Evolutionary conservation across 2,113 vertebrate species (phyloP), one percentile per base, ranked within the genome.

Genomic region (Mustelus asterias): DNA sequence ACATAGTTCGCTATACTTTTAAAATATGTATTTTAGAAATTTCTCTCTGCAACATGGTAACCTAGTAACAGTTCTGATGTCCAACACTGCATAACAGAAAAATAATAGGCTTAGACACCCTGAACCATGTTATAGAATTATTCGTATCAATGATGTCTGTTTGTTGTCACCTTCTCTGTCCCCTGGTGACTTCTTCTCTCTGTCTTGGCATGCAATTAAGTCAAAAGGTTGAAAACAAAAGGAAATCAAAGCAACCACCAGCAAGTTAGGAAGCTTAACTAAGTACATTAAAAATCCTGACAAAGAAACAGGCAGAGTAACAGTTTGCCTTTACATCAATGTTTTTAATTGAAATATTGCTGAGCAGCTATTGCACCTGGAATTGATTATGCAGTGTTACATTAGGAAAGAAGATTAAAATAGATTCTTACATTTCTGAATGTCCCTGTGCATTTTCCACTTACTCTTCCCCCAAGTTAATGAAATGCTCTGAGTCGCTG

Each of bases 31-130:
- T 37, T 93, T 93, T 65, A 67, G 33, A 65, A n/a, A 37, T 37
- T 37, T 22, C 18, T 65, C 60, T 65, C 60, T 10, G 60, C 20
- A 67, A 65, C n/a, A 0, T 37, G 18, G 89, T 63, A 93, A 67
- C 89, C 89, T 22, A 93, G 60, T n/a, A 65, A 65, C 63, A 65
- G 60, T 65, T 65, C n/a, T 93, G 89, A n/a, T 93, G 89, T 37
- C 60, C 16, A 93, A 63, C 16, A 10, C 20, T 33, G 11, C 4
- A 14, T 60, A 16, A 60, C 54, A 60, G 33, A 90, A 90, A 33
- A 10, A 72, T 54, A 72, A 63, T 13, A 58, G 48, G 86, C 86
- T 33, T 1, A 37, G 33, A 67, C n/a, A 37, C 33, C 0, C 3
- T 37, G n/a, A 22, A 60, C 7, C n/a, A 16, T 37, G 89, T 16